Evolutionary conservation across 2,888 invertebrate genomes (phyloP), one percentile per base, ranked within the genome.

Genomic region (Malacosoma neustria): DNA sequence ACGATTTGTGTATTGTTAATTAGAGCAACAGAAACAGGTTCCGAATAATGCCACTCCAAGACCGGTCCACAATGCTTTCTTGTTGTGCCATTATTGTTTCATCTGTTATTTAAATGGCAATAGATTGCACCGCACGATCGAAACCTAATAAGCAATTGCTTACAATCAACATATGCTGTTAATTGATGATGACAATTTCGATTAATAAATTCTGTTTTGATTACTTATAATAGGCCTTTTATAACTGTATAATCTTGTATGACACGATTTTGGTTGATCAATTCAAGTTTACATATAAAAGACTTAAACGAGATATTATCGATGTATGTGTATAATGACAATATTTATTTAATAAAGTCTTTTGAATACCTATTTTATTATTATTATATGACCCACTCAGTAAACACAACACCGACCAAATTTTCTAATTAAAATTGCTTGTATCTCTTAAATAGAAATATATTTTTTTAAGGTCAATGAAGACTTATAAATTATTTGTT

Each of bases 1-100:
- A 73, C 84, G 84, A 85, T 82, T 84, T 84, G 84, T 84, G 84
- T 81, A 77, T 82, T 76, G 84, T 84, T 85, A 85, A 85, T 85
- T 84, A 82, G 84, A 82, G 77, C 79, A 80, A 71, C 66, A 64
- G 54, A 72, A 81, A 79, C 84, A 73, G 82, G 82, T 81, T 77
- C 69, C 55, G 45, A 67, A 63, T 72, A 72, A 73, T 68, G 72
- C 62, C 57, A 57, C 59, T 55, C 48, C 49, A 42, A 48, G 46
- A 68, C 68, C 62, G 66, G 69, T 66, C 60, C 53, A 56, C 61
- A 51, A 59, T 51, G 62, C 68, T 71, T 68, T 75, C 75, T 73
- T 72, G 72, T 70, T 64, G 67, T 65, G 63, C 72, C 69, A 79
- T 79, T 79, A 80, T 76, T 73, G 79, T 77, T 74, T 68, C 72